Evolutionary conservation across 2,113 vertebrate genomes (phyloP).

Genomic region (Dolichallabes microphthalmus): DNA sequence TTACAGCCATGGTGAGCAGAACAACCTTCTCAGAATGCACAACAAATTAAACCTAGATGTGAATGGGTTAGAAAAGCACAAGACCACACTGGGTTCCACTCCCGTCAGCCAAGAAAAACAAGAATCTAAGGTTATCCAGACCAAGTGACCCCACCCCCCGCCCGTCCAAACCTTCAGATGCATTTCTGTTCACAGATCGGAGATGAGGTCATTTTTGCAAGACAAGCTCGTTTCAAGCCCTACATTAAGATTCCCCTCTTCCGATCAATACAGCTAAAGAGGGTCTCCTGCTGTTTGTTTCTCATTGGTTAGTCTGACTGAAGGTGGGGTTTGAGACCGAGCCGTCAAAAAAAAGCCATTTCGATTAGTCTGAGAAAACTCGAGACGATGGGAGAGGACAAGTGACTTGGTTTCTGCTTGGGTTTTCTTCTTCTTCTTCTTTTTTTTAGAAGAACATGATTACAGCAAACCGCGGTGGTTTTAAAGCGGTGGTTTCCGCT

Average conservation of each 20-base stretch:
- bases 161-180: no score
- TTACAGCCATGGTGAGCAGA: no score
- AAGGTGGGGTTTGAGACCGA: constrained; percentile 62
- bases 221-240: background rate
- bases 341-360: constrained; percentile 42
- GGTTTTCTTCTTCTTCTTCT: no score
- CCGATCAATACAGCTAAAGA: constrained; percentile 10
- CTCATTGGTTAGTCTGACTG: constrained; percentile 65
- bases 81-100: no score
- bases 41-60: no score
- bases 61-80: no score
- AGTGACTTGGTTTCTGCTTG: background rate
- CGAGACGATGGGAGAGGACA: constrained; percentile 7
- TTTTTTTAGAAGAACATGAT: background rate
- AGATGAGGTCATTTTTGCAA: constrained; percentile 24
- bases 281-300: constrained; percentile 41
- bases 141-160: no score
- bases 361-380: constrained; percentile 23
- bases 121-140: no score
- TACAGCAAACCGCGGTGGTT: background rate
- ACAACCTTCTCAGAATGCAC: no score
- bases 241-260: constrained; percentile 33
- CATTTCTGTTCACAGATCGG: background rate
- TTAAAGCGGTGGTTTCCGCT: background rate
- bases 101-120: no score